phyloP scores from a whole-genome alignment of 2,888 invertebrate genomes.

The Xestia sexstrigata region DNA sequence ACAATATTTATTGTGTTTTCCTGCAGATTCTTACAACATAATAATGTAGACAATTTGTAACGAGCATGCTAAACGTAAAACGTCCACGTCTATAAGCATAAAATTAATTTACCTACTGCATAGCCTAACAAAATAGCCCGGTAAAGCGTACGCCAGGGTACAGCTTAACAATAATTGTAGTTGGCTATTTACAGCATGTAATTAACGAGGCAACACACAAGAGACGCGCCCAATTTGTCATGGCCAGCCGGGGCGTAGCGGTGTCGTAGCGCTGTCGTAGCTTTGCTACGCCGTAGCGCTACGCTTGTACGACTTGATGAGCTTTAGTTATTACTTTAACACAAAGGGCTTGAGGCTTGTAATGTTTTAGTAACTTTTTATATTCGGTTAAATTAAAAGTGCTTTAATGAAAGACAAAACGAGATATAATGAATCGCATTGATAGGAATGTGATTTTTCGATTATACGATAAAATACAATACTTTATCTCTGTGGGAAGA shows the following conservation, averaged over 20 bases:
- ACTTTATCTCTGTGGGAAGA: background rate
- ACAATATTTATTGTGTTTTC: background rate
- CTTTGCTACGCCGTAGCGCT: conserved; percentile 63
- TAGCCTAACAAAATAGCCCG: conserved; percentile 56
- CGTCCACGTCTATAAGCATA: background rate
- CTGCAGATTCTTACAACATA: background rate
- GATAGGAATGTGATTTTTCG: background rate
- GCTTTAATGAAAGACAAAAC: background rate
- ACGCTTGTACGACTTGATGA: conserved; percentile 45
- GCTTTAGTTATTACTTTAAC: conserved; percentile 29
- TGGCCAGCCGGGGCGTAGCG: conserved; percentile 69
- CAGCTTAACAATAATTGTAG: conserved; percentile 78
- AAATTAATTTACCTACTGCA: conserved; percentile 47
- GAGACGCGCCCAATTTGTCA: conserved; percentile 82
- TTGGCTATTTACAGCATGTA: conserved; percentile 77
- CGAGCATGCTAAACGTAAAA: background rate
- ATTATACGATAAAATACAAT: background rate
- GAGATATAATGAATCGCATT: background rate
- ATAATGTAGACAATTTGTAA: background rate
- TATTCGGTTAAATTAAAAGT: background rate
- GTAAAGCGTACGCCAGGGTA: conserved; percentile 67
- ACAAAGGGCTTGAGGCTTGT: background rate
- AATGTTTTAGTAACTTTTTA: background rate
- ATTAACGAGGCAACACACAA: conserved; percentile 79
- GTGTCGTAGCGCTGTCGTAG: conserved; percentile 65